phyloP scores from a whole-genome alignment of 1,140 invertebrate species.

The Drosophila littoralis region DNA sequence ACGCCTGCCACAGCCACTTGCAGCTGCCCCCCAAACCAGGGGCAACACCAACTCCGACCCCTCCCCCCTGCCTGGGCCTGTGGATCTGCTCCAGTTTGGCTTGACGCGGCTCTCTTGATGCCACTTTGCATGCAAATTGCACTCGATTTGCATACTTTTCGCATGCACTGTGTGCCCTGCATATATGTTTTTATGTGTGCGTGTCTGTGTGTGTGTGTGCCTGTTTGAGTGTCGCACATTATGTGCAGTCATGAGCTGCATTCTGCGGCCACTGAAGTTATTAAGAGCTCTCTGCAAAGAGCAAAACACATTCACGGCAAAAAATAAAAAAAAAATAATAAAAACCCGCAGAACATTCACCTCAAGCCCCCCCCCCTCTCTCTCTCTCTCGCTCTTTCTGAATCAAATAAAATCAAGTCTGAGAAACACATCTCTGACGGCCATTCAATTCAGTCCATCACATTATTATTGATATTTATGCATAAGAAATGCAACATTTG shows the following conservation, averaged over 20 bases:
- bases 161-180: slow-evolving; percentile 54
- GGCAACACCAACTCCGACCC: not conserved
- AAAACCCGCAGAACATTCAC: not conserved
- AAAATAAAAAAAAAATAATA: not conserved
- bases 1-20: slow-evolving; percentile 33
- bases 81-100: slow-evolving; percentile 40
- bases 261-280: slow-evolving; percentile 31
- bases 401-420: no score
- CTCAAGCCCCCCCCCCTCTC: not conserved
- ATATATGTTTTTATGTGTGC: not conserved
- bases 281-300: slow-evolving; percentile 16
- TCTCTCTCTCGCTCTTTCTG: not conserved
- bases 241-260: slow-evolving; percentile 61
- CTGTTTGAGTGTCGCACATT: slow-evolving; percentile 41
- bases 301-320: not conserved
- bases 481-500: slow-evolving; percentile 35
- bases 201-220: slow-evolving; percentile 13
- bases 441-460: slow-evolving; percentile 2
- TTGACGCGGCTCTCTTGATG: slow-evolving; percentile 59
- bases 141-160: slow-evolving; percentile 77
- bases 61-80: not conserved
- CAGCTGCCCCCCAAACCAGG: not conserved
- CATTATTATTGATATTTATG: slow-evolving; percentile 47
- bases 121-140: slow-evolving; percentile 78
- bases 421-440: no score